phyloP scores from a whole-genome alignment of 2,797 vertebrate species.

The Diglossa cyanea region DNA sequence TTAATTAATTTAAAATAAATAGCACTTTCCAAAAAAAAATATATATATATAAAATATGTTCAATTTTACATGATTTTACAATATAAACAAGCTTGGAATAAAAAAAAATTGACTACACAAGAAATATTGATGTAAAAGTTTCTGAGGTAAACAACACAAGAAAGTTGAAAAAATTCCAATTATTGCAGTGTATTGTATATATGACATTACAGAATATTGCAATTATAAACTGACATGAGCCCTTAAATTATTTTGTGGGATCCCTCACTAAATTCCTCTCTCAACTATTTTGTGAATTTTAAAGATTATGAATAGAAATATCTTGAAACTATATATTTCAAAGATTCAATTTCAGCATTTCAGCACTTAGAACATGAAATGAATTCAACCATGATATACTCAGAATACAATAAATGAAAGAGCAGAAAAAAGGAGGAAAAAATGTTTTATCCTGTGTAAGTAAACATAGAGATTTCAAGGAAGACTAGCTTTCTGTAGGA shows the following conservation, averaged over 20 bases:
- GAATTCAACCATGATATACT: neutral
- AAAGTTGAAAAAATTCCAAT: neutral
- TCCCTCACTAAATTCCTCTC: neutral
- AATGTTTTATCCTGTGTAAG: neutral
- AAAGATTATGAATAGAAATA: neutral
- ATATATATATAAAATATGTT: neutral
- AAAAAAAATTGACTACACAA: neutral
- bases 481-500: neutral
- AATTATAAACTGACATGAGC: neutral
- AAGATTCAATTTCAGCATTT: neutral
- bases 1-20: neutral
- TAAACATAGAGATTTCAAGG: neutral
- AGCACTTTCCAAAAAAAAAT: neutral
- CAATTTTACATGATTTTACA: neutral
- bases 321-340: neutral
- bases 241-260: neutral
- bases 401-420: neutral
- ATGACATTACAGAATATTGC: neutral
- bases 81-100: neutral
- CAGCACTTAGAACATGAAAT: neutral
- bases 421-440: neutral
- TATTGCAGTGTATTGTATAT: neutral
- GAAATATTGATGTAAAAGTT: neutral
- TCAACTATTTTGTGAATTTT: neutral
- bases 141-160: neutral